These are phyloP conservation scores for Zaprionus camerounensis DNA, from an alignment of 1,140 invertebrate genomes.

Conservation along the genomic window DNA sequence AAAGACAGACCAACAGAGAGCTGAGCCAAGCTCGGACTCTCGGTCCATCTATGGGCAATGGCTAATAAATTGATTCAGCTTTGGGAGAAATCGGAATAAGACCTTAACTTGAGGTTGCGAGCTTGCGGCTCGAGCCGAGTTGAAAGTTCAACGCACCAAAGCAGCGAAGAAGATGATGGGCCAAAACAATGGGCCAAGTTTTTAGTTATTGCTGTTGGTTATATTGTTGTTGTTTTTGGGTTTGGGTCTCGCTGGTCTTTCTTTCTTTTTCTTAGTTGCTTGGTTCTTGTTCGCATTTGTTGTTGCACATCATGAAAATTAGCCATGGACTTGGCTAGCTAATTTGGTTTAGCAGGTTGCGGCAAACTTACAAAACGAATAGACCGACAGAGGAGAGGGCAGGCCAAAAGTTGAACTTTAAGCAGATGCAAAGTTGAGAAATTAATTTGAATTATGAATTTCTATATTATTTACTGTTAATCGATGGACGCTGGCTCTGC, in stretches of 20 bases:
- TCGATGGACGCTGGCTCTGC: conserved; percentile 20
- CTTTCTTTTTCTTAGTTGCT: conserved; percentile 9
- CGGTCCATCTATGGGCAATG: conserved; percentile 35
- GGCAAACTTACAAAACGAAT: conserved; percentile 15
- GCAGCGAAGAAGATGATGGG: conserved; percentile 10
- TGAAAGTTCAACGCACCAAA: conserved; percentile 74
- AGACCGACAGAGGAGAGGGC: background rate
- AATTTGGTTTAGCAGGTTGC: conserved; percentile 46
- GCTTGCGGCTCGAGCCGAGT: conserved; percentile 30
- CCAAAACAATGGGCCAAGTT: conserved; percentile 26
- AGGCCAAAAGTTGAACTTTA: conserved; percentile 51
- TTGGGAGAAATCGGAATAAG: conserved; percentile 36
- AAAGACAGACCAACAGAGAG: conserved; percentile 28
- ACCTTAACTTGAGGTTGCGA: conserved; percentile 3
- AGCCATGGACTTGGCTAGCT: conserved; percentile 49
- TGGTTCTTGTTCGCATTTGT: conserved; percentile 10
- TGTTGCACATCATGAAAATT: conserved; percentile 50
- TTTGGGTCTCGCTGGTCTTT: background rate
- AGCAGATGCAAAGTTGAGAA: conserved; percentile 47
- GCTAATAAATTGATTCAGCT: conserved; percentile 68
- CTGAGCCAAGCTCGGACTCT: background rate
- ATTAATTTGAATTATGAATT: conserved; percentile 50
- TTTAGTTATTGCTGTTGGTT: conserved; percentile 10
- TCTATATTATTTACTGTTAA: conserved; percentile 50
- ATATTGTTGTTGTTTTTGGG: too few species aligned